Conservation (phyloP, 2,797 vertebrate genomes). For the Microhierax caerulescens region DNA sequence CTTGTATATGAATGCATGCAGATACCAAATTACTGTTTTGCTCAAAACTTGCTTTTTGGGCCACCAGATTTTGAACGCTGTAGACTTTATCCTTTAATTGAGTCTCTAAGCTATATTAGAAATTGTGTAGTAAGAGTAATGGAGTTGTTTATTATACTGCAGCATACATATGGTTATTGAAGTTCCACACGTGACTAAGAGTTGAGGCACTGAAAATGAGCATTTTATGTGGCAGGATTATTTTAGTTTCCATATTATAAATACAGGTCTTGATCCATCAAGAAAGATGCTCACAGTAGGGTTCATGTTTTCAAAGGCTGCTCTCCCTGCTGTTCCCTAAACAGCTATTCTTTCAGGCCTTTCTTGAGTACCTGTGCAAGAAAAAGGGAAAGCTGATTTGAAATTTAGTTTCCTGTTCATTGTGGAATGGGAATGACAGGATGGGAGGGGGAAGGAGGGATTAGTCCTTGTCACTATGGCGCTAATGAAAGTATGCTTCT, state of each 20-base stretch:
- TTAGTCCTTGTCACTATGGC: neutral
- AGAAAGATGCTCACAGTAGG: neutral
- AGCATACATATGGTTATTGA: neutral
- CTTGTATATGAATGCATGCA: neutral
- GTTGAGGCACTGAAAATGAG: neutral
- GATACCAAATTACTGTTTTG: slow-evolving; percentile 4
- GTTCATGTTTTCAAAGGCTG: slow-evolving; percentile 10
- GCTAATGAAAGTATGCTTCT: neutral
- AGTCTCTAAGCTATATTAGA: neutral
- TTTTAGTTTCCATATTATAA: slow-evolving; percentile 4
- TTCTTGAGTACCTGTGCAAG: neutral
- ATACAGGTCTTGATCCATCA: neutral
- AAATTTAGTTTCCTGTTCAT: neutral
- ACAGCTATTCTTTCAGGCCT: neutral
- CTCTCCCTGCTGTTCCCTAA: neutral
- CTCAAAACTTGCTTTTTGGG: neutral
- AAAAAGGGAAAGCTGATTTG: neutral
- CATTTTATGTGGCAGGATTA: slow-evolving; percentile 16
- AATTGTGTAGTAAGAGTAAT: neutral
- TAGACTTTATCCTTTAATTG: neutral
- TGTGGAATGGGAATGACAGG: neutral
- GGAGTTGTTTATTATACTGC: neutral
- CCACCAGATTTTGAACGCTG: neutral
- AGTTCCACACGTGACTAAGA: neutral
- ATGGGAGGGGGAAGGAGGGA: neutral